Evolutionary conservation across 2,888 invertebrate species (phyloP), one percentile per base, ranked within the genome.

Genomic region (Molanna angustata): DNA sequence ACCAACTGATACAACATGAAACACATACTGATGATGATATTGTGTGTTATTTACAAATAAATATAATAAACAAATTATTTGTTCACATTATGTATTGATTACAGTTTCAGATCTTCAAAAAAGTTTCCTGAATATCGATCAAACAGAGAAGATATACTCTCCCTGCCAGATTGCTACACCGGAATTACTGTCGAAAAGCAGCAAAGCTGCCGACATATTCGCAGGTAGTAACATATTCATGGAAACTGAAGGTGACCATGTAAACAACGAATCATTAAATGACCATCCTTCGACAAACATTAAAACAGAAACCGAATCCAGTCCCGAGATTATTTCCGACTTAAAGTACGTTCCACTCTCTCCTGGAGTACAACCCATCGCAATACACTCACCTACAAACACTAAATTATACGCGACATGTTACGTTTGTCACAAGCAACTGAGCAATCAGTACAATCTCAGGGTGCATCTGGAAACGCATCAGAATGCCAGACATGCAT

Each of bases 401-500:
- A 22, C 54, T 4, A 59, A 59, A 43, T 43, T 57, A 13, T 59
- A 48, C 19, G 59, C 87, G 3, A 84, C 86, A 13, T 93, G 93
- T 69, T 84, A 85, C 55, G 83, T 93, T 46, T 93, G 93, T 71
- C 87, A 90, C 66, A 93, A 93, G 68, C 89, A 90, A 52, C 76
- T 93, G 43, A 91, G 90, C 69, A 93, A 93, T 72, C 92, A 92
- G 69, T 93, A 93, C 75, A 93, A 93, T 69, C 72, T 93, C 62
- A 80, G 92, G 54, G 92, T 93, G 55, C 93, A 93, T 65, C 85
- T 93, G 84, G 93, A 93, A 66, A 92, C 92, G 16, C 93, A 93
- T 69, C 88, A 91, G 65, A 92, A 92, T 60, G 85, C 90, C 43
- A 84, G 90, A 21, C 91, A 93, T 69, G 90, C 91, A 22, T 93